Evolutionary conservation across 2,113 vertebrate genomes (phyloP).

Genomic region (Irena cyanogastra): DNA sequence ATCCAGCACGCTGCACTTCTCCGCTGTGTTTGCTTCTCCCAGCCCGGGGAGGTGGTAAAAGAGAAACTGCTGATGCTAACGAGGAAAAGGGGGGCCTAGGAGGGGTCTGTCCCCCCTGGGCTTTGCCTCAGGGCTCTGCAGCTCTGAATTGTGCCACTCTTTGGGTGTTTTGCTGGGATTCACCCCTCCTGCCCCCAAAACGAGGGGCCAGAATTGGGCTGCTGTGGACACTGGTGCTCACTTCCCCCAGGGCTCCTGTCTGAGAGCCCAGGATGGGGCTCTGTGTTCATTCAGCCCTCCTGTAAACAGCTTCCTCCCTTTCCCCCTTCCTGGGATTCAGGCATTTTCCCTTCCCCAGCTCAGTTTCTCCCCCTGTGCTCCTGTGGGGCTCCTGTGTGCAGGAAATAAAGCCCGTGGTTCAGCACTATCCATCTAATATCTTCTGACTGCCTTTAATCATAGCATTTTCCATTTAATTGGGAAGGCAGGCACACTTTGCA

Average conservation of each 20-base stretch:
- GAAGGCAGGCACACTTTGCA: constrained; percentile 66
- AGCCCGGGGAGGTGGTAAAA: background rate
- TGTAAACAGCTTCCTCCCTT: background rate
- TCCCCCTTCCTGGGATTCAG: background rate
- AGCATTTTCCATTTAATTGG: constrained; percentile 68
- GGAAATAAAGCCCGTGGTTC: constrained; percentile 39
- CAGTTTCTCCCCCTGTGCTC: background rate
- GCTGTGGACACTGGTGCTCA: background rate
- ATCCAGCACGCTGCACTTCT: background rate
- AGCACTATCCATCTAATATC: constrained; percentile 59
- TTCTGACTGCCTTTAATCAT: constrained; percentile 68
- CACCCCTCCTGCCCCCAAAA: background rate
- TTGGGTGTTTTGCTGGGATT: background rate
- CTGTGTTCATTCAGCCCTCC: background rate
- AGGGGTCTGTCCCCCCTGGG: background rate
- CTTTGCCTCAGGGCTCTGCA: background rate
- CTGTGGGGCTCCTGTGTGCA: constrained; percentile 31
- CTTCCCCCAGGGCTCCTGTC: background rate
- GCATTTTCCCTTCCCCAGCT: background rate
- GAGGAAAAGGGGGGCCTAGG: background rate
- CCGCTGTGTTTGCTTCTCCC: background rate
- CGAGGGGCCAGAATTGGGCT: background rate
- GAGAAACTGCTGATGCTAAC: background rate
- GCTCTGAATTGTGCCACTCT: background rate
- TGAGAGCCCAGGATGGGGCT: background rate